phyloP scores from a whole-genome alignment of 2,797 vertebrate genomes.

The Thamnophis elegans region DNA sequence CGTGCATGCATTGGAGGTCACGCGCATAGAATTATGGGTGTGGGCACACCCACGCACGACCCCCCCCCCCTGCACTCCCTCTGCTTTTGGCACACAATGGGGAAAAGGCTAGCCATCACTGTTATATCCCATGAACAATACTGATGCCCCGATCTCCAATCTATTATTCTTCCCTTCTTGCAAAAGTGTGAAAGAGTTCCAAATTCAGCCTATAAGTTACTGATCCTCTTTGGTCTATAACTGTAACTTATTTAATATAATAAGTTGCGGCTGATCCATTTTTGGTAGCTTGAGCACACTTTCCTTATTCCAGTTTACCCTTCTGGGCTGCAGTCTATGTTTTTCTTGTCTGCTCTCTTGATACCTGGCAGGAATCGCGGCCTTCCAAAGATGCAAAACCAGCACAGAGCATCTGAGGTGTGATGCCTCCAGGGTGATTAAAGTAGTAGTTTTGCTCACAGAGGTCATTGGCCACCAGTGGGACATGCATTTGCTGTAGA shows the following conservation, averaged over 20 bases:
- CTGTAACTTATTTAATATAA: neutral
- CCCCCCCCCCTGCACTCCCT: too few species aligned
- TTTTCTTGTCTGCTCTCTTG: neutral
- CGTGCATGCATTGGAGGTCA: too few species aligned
- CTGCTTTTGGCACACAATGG: too few species aligned
- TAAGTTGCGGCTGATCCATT: neutral
- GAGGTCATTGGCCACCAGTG: slow-evolving; percentile 24
- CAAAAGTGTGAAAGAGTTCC: neutral
- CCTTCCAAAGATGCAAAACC: slow-evolving; percentile 25
- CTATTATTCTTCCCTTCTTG: neutral
- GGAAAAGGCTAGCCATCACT: too few species aligned
- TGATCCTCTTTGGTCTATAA: neutral
- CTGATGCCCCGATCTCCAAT: neutral
- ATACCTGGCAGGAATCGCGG: slow-evolving; percentile 14
- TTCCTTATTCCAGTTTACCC: neutral
- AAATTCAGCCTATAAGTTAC: neutral
- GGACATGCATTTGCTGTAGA: slow-evolving; percentile 32
- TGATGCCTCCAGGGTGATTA: slow-evolving; percentile 16
- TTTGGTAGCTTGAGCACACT: neutral
- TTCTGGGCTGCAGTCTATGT: neutral
- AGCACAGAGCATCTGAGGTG: slow-evolving; percentile 31
- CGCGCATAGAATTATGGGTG: too few species aligned
- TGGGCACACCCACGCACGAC: too few species aligned
- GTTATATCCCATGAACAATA: neutral
- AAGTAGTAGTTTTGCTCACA: slow-evolving; percentile 34